A percentile compares a stretch with the other conserved stretches of the same genome.
These are phyloP conservation scores for Lasius fuliginosus DNA, from an alignment of 2,888 invertebrate genomes.

Conservation along the genomic window DNA sequence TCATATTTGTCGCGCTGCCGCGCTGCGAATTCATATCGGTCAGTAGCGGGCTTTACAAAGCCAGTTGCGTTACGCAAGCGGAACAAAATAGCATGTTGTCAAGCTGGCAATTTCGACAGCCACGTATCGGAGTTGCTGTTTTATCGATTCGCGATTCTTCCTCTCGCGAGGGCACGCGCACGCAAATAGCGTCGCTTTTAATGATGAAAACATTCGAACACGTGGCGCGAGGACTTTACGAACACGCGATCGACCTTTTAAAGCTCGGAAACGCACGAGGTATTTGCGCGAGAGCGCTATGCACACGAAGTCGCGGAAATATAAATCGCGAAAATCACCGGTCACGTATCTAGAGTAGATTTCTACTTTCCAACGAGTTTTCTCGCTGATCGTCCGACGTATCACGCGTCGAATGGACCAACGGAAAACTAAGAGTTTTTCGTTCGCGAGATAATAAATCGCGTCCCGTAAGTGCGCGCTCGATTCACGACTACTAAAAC, in stretches of 20 bases:
- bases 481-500: slow-evolving; percentile 56
- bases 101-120: slow-evolving; percentile 27
- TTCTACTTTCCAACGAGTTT: slow-evolving; percentile 38
- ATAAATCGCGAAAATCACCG: slow-evolving; percentile 59
- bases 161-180: not conserved
- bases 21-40: slow-evolving; percentile 31
- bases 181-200: slow-evolving; percentile 2
- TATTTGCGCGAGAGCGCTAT: slow-evolving; percentile 3
- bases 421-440: slow-evolving; percentile 42
- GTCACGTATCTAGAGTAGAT: slow-evolving; percentile 58
- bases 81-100: slow-evolving; percentile 31
- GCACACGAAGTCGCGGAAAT: not conserved
- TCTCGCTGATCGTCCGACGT: slow-evolving; percentile 36
- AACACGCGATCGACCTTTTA: slow-evolving; percentile 20
- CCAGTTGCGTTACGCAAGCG: slow-evolving; percentile 31
- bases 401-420: slow-evolving; percentile 31
- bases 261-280: not conserved
- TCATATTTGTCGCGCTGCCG: slow-evolving; percentile 41
- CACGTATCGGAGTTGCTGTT: not conserved
- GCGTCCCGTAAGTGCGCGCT: slow-evolving; percentile 25
- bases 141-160: slow-evolving; percentile 39
- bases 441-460: slow-evolving; percentile 51
- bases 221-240: slow-evolving; percentile 9
- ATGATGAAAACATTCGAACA: slow-evolving; percentile 47
- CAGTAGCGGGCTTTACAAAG: slow-evolving; percentile 37